These are phyloP conservation scores for Mercenaria mercenaria DNA, from an alignment of 1,140 invertebrate genomes.

Conservation along the genomic window DNA sequence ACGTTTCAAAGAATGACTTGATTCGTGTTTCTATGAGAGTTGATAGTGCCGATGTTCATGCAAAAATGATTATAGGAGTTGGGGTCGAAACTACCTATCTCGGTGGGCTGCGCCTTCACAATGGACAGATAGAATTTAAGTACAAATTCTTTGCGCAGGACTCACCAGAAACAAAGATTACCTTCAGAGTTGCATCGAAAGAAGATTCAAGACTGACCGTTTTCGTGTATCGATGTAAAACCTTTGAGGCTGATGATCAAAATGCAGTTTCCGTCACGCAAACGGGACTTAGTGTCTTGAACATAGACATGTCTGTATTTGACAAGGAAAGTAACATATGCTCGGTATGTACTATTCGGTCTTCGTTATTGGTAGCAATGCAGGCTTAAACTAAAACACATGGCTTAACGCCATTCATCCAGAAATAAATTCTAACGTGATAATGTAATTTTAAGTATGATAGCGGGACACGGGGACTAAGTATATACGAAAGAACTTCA, in stretches of 20 bases:
- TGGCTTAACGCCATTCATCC: no score
- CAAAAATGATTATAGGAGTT: neutral
- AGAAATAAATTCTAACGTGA: no score
- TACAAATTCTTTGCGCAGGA: neutral
- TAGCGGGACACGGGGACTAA: no score
- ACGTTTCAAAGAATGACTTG: neutral
- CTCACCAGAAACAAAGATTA: neutral
- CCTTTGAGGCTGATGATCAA: neutral
- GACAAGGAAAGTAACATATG: constrained; percentile 23
- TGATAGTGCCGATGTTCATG: neutral
- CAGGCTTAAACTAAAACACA: no score
- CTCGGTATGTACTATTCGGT: neutral
- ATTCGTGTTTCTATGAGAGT: neutral
- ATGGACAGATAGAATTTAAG: neutral
- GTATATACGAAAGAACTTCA: no score
- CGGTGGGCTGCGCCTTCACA: neutral
- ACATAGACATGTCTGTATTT: neutral
- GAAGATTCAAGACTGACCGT: neutral
- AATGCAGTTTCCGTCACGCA: neutral
- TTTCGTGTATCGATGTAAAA: neutral
- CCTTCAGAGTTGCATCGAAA: neutral
- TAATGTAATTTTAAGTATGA: no score
- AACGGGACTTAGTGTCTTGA: neutral
- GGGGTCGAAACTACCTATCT: neutral
- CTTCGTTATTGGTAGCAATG: no score